Evolutionary conservation across 2,113 vertebrate genomes (phyloP), one percentile per base, ranked within the genome.

Genomic region (Antigone vipio): DNA sequence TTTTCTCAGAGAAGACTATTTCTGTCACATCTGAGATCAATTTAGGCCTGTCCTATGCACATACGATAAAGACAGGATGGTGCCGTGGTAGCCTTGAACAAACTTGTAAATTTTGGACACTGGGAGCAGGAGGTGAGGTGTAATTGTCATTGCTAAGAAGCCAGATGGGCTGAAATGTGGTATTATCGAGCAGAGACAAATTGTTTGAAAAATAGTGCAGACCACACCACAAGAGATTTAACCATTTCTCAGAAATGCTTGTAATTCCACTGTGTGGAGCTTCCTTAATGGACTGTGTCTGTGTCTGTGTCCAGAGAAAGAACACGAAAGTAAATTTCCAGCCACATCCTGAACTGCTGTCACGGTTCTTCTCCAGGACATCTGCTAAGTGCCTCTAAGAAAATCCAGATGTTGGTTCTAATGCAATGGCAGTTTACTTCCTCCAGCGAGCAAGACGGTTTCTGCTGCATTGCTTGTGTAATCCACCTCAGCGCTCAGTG

Each of bases 1-100:
- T 94, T 93, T 91, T 96, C 92, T 96, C 91, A 88, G 62, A 89
- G 71, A 73, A 75, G 53, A 64, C 89, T 97, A 97, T 97, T 97
- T 98, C 93, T 94, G 85, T 94, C 72, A 80, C 92, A 24, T 95
- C 85, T 68, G 93, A 92, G 53, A 96, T 96, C 93, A 95, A 15
- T 85, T 92, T 75, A 63, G 66, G 53, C 75, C 79, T 84, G 38
- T 75, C 55, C 42, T 83, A 9, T 78, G 78, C 89, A 85, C 2
- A 3, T 89, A 60, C 89, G 67, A 55, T 83, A 69, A 91, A 91
- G 85, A 14, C 50, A 89, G 44, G 56, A 67, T 84, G 62, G 42
- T 93, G 44, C 80, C 85, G 9, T 67, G n/a, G 12, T 40, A 76
- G 93, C 42, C 83, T 95, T 71, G 83, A 84, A 64, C 35, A 29